A percentile compares a stretch with the other conserved stretches of the same genome.
These are phyloP conservation scores for Alethe diademata DNA, from an alignment of 2,113 vertebrate genomes.

Conservation along the genomic window DNA sequence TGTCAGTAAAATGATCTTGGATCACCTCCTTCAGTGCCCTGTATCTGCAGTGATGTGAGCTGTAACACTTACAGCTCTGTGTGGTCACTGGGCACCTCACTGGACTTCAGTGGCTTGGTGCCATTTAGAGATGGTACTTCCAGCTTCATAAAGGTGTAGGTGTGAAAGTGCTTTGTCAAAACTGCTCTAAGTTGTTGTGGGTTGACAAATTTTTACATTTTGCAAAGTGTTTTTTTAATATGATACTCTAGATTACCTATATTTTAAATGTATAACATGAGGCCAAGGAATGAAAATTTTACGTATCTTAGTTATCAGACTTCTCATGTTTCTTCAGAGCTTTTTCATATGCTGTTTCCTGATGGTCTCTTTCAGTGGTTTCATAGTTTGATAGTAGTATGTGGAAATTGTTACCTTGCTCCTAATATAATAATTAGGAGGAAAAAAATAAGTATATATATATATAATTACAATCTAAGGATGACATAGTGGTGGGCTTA, in stretches of 20 bases:
- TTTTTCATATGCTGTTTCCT: background rate
- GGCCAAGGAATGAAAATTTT: background rate
- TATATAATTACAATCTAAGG: background rate
- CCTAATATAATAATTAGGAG: background rate
- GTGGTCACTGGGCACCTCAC: background rate
- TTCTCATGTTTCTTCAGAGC: background rate
- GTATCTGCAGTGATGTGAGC: background rate
- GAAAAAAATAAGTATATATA: too few relatives aligned
- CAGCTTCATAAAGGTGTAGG: background rate
- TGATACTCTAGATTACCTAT: background rate
- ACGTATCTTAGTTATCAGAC: background rate
- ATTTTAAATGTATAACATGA: background rate
- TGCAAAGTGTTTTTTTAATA: background rate
- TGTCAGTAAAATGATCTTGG: rapidly evolving
- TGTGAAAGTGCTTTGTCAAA: background rate
- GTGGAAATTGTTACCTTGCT: background rate
- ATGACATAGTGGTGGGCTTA: background rate
- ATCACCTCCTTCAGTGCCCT: background rate
- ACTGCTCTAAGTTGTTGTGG: background rate
- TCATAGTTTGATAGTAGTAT: background rate
- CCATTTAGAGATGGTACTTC: background rate
- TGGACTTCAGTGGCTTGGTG: background rate
- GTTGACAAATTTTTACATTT: background rate
- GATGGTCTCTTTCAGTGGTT: background rate
- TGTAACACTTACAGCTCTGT: background rate